Evolutionary conservation across 1,140 invertebrate genomes (phyloP), one percentile per base, ranked within the genome.

Genomic region (Platyura marginata): DNA sequence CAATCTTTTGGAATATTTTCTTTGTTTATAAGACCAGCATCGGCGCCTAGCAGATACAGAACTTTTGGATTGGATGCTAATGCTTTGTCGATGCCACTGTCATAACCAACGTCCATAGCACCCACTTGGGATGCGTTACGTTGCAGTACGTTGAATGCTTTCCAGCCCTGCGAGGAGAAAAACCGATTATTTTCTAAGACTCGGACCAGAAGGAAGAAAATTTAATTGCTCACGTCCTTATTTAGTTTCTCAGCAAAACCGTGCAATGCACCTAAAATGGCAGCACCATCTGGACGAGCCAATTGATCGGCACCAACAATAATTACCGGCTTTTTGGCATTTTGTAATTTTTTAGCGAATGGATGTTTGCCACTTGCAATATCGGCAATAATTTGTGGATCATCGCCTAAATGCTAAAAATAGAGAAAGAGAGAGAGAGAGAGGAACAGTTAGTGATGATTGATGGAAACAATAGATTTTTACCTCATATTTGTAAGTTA

Each of bases 31-130:
- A 76, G 70, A 1, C 75, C 74, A 51, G 87, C 85, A 63, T 98
- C 96, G 42, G 94, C 91, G 23, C 93, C 94, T 40, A 98, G 66
- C 35, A 98, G 66, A 62, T 81, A 94, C 11, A 98, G 61, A 22
- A 98, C 75, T 57, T 82, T 79, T 0, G 90, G 83, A 47, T 78
- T 69, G 9, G 38, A 21, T 40, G 63, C 59, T 22, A 79, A 63
- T n/a, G 81, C 71, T 44, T 67, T 67, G 20, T 79, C 72, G 6
- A 84, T 70, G 16, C 86, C 82, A 3, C 89, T 70, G 48, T 78
- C 76, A 66, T 93, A 97, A 29, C 95, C 95, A 40, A 98, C 60
- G 68, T 99, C 96, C 38, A 97, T 68, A 21, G 96, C 94, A 39
- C 90, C 94, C 39, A 94, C 91, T 72, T 97, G 91, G 15, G 81